Percentiles rank a stretch among this genome's conserved stretches.
phyloP scores from a whole-genome alignment of 2,797 vertebrate genomes.

The Crax fasciolata region DNA sequence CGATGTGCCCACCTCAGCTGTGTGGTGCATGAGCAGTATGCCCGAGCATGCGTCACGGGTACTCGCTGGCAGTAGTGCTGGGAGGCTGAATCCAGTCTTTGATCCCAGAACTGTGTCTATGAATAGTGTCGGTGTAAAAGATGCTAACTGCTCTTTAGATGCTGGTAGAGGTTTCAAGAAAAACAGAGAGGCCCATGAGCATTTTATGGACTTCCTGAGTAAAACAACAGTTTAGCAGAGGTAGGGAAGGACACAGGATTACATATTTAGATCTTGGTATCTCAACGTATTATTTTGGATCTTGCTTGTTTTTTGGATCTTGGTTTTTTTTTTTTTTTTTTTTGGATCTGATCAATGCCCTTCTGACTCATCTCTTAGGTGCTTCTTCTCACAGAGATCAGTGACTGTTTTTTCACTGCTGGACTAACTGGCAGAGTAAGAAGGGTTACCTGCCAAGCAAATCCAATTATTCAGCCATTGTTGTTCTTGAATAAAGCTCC shows the following conservation, averaged over 20 bases:
- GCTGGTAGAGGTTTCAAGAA: not conserved
- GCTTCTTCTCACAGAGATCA: conserved; percentile 12
- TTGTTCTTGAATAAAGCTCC: conserved; percentile 31
- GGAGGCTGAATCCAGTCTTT: not conserved
- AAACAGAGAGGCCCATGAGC: not conserved
- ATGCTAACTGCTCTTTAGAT: not conserved
- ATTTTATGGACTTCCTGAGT: not conserved
- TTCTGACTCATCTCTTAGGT: not conserved
- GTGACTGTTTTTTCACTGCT: not conserved
- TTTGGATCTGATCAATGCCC: not conserved
- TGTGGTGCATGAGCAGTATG: not conserved
- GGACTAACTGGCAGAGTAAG: conserved; percentile 24
- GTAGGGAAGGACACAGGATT: not conserved
- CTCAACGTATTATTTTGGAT: not conserved
- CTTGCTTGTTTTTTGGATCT: not conserved
- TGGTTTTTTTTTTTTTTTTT: not conserved
- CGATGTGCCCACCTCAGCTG: not conserved
- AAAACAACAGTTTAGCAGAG: not conserved
- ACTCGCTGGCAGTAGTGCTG: not conserved
- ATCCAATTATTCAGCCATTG: conserved; percentile 47
- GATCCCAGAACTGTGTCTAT: not conserved
- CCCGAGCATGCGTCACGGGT: not conserved
- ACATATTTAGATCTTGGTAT: not conserved
- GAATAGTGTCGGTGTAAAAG: not conserved
- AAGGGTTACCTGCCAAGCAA: conserved; percentile 50